Evolutionary conservation across 1,140 invertebrate genomes (phyloP).

Genomic region (Nomia melanderi): DNA sequence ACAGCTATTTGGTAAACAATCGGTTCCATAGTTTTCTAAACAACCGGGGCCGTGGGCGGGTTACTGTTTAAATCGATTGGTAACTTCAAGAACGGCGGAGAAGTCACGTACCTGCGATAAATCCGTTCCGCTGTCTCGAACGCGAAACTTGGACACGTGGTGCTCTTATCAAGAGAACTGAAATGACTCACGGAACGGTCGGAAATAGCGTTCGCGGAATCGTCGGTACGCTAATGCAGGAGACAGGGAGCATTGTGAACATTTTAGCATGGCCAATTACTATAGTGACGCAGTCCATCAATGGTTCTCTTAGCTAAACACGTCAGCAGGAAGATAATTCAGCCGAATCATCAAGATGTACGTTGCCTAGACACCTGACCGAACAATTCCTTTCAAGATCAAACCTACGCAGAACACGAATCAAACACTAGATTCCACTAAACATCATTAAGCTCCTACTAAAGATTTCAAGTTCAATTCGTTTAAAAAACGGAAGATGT

Average conservation of each 20-base stretch:
- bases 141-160: not conserved
- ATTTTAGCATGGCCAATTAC: not conserved
- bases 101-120: slow-evolving; percentile 1
- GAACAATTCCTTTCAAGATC: too few relatives aligned
- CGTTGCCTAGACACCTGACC: too few relatives aligned
- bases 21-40: not conserved
- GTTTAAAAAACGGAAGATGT: too few relatives aligned
- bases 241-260: not conserved
- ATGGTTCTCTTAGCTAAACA: not conserved
- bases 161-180: not conserved
- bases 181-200: not conserved
- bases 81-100: not conserved
- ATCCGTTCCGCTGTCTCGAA: not conserved
- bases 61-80: not conserved
- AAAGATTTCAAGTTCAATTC: too few relatives aligned
- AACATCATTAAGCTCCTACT: too few relatives aligned
- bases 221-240: not conserved
- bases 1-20: not conserved
- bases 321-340: not conserved
- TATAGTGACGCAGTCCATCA: not conserved
- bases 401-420: too few relatives aligned
- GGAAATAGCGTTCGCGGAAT: slow-evolving; percentile 5
- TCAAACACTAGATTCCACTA: too few relatives aligned
- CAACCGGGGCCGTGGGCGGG: not conserved
- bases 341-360: not conserved